Evolutionary conservation across 2,888 invertebrate species (phyloP), one percentile per base, ranked within the genome.

Genomic region (Pammene fasciana): DNA sequence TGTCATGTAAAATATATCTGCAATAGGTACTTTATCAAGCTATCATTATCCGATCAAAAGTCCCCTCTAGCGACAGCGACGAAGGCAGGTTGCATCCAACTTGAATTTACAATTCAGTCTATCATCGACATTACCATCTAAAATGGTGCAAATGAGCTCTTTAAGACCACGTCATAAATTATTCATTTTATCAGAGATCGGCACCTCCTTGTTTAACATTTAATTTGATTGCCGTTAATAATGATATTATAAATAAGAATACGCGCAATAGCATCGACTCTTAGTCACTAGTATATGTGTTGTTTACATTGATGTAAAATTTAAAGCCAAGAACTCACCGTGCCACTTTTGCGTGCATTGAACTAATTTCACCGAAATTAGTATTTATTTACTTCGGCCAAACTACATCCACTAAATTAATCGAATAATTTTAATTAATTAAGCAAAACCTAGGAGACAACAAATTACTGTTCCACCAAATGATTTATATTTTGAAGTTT

Each of bases 1-100:
- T 87, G 85, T 87, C 78, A 87, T 87, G 87, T 81, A 83, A 87
- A 87, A 83, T 78, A 65, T 75, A 79, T 79, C 81, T 65, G 65
- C 56, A 75, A 67, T 70, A 54, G 45, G 34, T 45, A 26, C 52
- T 72, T 68, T 78, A 76, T 74, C 75, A 79, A 78, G 78, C 78
- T 76, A 76, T 76, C 75, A 77, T 78, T 77, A 79, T 77, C 72
- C 75, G 80, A 71, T 71, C 45, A 75, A 72, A 73, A 65, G 65
- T 54, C 59, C 74, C 76, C 79, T 72, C 71, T 41, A 73, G 79
- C 76, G 73, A 73, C 72, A 67, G 48, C 72, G 56, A 65, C 1
- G 41, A 57, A 74, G 75, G 73, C 79, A 77, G 79, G 78, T 79
- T 82, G 78, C 78, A 80, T 79, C 80, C 78, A 77, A 79, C 79